Percentiles rank a stretch among this genome's conserved stretches.
phyloP scores from a whole-genome alignment of 2,113 vertebrate species.

The Shinisaurus crocodilurus region DNA sequence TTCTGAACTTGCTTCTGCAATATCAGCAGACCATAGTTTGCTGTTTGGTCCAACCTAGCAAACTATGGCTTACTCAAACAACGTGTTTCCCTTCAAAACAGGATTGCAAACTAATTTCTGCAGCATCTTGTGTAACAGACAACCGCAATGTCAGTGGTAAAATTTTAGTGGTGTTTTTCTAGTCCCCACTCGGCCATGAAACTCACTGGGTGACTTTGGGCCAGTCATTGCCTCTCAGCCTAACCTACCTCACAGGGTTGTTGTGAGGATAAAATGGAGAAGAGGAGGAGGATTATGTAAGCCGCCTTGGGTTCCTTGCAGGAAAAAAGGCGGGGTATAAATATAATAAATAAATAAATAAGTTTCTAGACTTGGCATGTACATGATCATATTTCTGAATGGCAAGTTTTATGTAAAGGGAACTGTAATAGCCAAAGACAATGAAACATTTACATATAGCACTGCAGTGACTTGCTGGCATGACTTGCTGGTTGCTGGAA shows the following conservation, averaged over 20 bases:
- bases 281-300: too few species aligned
- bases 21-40: background rate
- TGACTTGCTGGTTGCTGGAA: background rate
- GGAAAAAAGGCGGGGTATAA: too few species aligned
- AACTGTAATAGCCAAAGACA: slow-evolving; percentile 17
- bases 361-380: background rate
- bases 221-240: too few species aligned
- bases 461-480: slow-evolving; percentile 13
- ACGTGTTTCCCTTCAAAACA: background rate
- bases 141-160: background rate
- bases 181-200: too few species aligned
- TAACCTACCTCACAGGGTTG: too few species aligned
- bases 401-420: background rate
- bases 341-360: too few species aligned
- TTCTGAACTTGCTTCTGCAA: too few species aligned
- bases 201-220: too few species aligned
- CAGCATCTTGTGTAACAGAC: background rate
- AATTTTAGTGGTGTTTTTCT: background rate
- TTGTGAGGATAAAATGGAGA: too few species aligned
- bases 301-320: too few species aligned
- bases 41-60: background rate
- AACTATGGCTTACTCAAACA: background rate
- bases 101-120: background rate
- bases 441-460: slow-evolving; percentile 37
- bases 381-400: background rate